Evolutionary conservation across 1,140 invertebrate species (phyloP).

Genomic region (Marisa cornuarietis): DNA sequence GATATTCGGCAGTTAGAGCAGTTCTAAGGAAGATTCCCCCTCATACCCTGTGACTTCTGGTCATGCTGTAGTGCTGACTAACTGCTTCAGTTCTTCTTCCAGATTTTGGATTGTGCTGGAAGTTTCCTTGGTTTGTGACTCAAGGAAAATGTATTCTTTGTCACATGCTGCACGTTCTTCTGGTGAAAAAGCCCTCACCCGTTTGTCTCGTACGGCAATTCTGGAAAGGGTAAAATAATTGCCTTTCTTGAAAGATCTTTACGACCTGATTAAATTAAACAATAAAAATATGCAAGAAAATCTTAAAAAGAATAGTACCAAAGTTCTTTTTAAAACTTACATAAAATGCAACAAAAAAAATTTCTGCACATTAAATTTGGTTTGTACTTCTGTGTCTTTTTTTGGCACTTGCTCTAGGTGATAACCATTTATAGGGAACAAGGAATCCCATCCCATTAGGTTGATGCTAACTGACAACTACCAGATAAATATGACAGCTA

Average conservation of each 20-base stretch:
- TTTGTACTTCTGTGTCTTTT: too few relatives aligned
- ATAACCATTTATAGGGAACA: too few relatives aligned
- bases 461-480: too few relatives aligned
- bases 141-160: conserved; percentile 17
- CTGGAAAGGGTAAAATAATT: not conserved
- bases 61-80: not conserved
- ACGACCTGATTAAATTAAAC: not conserved
- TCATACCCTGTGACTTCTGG: not conserved
- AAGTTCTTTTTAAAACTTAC: too few relatives aligned
- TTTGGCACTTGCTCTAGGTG: too few relatives aligned
- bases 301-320: too few relatives aligned
- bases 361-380: too few relatives aligned
- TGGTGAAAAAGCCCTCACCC: conserved; percentile 12
- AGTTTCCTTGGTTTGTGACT: conserved; percentile 8
- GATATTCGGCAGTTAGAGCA: not conserved
- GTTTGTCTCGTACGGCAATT: conserved; percentile 20
- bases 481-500: too few relatives aligned
- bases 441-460: too few relatives aligned
- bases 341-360: too few relatives aligned
- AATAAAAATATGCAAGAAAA: too few relatives aligned
- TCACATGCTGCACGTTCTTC: conserved; percentile 21
- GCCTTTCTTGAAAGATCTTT: not conserved
- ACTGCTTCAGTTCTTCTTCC: conserved; percentile 7
- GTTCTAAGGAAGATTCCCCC: not conserved
- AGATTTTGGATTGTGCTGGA: conserved; percentile 5